These are phyloP conservation scores for Brachionus sp. DNA, from an alignment of 1,140 invertebrate species.

Conservation along the genomic window DNA sequence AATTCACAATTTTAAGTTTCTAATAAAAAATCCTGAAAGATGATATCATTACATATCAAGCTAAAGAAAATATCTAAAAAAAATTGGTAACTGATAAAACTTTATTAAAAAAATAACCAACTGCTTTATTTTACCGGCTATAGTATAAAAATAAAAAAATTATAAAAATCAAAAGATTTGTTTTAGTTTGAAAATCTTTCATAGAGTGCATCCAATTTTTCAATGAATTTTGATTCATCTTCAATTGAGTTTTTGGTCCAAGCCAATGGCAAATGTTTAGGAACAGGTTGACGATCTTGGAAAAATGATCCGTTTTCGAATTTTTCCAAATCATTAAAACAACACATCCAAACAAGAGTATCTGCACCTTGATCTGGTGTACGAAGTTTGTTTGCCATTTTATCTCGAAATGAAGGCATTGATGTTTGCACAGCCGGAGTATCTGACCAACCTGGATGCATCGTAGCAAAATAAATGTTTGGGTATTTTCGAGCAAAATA, in stretches of 20 bases:
- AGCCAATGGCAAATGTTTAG: constrained; percentile 54
- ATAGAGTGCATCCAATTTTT: constrained; percentile 50
- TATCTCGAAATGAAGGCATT: constrained; percentile 61
- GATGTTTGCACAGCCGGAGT: constrained; percentile 60
- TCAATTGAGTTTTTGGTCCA: constrained; percentile 52
- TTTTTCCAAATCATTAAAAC: constrained; percentile 49
- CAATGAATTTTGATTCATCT: constrained; percentile 51
- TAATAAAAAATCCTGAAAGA: not conserved
- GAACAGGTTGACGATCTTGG: constrained; percentile 58
- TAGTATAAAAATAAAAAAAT: not conserved
- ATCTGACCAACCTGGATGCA: constrained; percentile 64
- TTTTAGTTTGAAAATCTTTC: constrained; percentile 46
- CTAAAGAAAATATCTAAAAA: not conserved
- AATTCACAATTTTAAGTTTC: not conserved
- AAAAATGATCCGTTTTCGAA: constrained; percentile 60
- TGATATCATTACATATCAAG: constrained; percentile 38
- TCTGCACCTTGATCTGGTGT: constrained; percentile 62
- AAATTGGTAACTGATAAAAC: not conserved
- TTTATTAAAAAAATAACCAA: constrained; percentile 1
- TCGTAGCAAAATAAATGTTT: constrained; percentile 60
- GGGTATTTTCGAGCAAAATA: constrained; percentile 59
- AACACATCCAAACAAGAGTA: constrained; percentile 61
- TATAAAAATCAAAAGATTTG: not conserved
- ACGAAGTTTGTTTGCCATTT: constrained; percentile 60
- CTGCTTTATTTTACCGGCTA: not conserved